Evolutionary conservation across 2,113 vertebrate genomes (phyloP), one percentile per base, ranked within the genome.

Genomic region (Pholis gunnellus): DNA sequence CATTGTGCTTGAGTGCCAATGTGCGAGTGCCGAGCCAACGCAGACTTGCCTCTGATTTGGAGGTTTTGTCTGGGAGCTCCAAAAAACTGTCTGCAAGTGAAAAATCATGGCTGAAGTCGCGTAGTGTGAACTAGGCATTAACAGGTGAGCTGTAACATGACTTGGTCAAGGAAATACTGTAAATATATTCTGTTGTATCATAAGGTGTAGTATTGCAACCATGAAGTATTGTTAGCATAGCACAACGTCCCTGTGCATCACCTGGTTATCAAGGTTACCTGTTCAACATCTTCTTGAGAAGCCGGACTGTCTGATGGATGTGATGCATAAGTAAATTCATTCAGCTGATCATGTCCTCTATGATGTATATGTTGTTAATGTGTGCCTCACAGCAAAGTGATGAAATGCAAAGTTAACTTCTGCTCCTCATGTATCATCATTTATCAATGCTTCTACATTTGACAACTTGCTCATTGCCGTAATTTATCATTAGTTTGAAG

Each of bases 101-200:
- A 17, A 46, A 46, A 14, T 6, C 44, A 14, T 48, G 46, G 17
- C 46, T 48, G 18, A 48, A 48, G 17, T 48, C 6, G 15, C 17
- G 48, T 8, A 50, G 48, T 2, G 50, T n/a, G 22, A 25, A 54
- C 52, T 56, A 4, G n/a, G 52, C 22, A n/a, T 54, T 22, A 54
- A 63, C 31, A 72, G 71, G 54, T 64, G 72, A 76, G 59, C 54
- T 38, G 8, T 65, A 36, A 31, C 17, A 4, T 46, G 17, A 13
- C 20, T 38, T 40, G 22, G 17, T 71, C 15, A 60, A 40, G 52
- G n/a, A 11, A 38, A 48, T 14, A 13, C 44, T 48, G 22, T 42
- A 22, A 25, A 22, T 18, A n/a, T 25, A 2, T 13, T 50, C 18
- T 8, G n/a, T 25, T 13, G 10, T 22, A 50, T 52, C n/a, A 20